Evolutionary conservation across 2,113 vertebrate genomes (phyloP).

Genomic region (Syngnathoides biaculeatus): DNA sequence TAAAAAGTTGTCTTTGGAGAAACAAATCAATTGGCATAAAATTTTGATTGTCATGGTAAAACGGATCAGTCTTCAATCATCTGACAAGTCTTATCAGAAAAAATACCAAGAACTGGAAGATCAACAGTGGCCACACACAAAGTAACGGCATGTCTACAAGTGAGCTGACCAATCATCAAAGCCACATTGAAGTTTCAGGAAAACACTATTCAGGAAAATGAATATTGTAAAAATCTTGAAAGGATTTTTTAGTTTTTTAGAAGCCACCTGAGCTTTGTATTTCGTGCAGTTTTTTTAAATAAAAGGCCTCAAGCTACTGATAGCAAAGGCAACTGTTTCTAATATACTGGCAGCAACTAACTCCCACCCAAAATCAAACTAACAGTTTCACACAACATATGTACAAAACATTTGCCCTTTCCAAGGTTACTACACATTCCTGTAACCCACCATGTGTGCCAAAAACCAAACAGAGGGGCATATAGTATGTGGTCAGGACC

Average conservation of each 20-base stretch:
- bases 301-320: slow-evolving; percentile 22
- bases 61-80: no score
- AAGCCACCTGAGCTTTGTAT: slow-evolving; percentile 5
- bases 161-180: slow-evolving; percentile 47
- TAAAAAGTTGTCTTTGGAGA: no score
- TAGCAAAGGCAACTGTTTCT: slow-evolving; percentile 16
- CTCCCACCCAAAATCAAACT: not conserved
- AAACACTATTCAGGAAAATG: slow-evolving; percentile 35
- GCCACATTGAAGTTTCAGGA: slow-evolving; percentile 46
- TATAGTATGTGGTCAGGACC: slow-evolving; percentile 21
- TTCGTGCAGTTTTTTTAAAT: slow-evolving; percentile 13
- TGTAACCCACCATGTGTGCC: not conserved
- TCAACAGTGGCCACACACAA: no score
- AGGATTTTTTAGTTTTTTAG: slow-evolving; percentile 31
- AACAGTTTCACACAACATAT: no score
- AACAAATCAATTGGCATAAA: no score
- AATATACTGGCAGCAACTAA: no score
- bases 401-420: slow-evolving; percentile 32
- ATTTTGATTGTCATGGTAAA: no score
- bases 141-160: slow-evolving; percentile 38
- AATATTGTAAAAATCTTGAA: slow-evolving; percentile 11
- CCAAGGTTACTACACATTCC: slow-evolving; percentile 66
- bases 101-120: no score
- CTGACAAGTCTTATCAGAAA: no score
- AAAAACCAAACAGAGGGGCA: slow-evolving; percentile 21